Evolutionary conservation across 2,797 vertebrate species (phyloP).

Genomic region (Sebastes matsubarae): DNA sequence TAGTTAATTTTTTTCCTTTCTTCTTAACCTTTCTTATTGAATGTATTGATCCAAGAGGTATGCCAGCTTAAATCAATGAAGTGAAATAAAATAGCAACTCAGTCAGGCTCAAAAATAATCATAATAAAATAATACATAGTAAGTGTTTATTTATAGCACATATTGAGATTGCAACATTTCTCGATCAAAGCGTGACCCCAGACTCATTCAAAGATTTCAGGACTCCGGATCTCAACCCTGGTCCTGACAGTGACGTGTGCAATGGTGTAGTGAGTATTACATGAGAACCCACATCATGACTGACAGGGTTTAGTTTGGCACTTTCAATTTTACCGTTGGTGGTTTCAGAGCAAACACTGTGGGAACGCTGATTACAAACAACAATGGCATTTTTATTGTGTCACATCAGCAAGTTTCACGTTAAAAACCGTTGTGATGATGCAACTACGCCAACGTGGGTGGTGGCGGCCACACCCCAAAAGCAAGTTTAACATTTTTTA

Average conservation of each 20-base stretch:
- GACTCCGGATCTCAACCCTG: not conserved
- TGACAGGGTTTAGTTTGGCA: not conserved
- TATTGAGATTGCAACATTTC: not conserved
- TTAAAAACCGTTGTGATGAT: not conserved
- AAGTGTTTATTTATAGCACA: too few relatives aligned
- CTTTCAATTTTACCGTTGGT: not conserved
- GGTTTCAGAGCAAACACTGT: not conserved
- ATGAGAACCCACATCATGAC: not conserved
- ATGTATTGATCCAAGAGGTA: not conserved
- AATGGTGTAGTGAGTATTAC: not conserved
- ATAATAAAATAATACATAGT: not conserved
- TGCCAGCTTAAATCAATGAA: not conserved
- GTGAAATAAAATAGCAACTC: not conserved
- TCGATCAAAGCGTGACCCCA: not conserved
- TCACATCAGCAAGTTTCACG: not conserved
- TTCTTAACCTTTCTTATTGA: not conserved
- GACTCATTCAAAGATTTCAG: not conserved
- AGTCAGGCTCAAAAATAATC: not conserved
- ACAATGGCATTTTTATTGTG: not conserved
- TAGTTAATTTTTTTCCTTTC: too few relatives aligned
- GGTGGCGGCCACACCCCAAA: not conserved
- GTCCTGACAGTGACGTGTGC: not conserved
- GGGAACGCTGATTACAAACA: not conserved
- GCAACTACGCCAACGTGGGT: too few relatives aligned
- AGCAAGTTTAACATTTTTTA: not conserved